phyloP scores from a whole-genome alignment of 2,113 vertebrate species.

The Scartelaos histophorus region DNA sequence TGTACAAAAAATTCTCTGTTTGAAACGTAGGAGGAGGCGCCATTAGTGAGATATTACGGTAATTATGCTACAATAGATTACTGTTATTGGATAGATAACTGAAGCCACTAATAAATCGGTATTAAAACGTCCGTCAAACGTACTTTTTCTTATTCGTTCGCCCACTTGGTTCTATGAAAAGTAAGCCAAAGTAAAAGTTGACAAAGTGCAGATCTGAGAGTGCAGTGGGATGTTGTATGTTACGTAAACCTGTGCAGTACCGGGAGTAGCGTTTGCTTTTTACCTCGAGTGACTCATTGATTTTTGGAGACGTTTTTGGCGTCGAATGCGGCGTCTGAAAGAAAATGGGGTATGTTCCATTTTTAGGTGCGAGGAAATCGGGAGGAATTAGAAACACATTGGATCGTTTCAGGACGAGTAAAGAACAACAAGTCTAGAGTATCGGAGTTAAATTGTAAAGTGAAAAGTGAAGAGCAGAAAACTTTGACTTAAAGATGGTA shows the following conservation, averaged over 20 bases:
- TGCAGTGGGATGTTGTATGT: neutral
- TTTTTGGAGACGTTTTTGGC: neutral
- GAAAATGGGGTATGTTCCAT: neutral
- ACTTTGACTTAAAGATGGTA: too few relatives aligned
- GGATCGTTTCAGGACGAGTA: neutral
- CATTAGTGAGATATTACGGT: neutral
- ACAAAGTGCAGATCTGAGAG: neutral
- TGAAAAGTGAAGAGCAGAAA: too few relatives aligned
- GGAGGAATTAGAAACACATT: neutral
- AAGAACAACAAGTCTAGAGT: too few relatives aligned
- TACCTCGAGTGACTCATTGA: neutral
- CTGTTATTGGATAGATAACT: neutral
- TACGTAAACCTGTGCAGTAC: neutral
- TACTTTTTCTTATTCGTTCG: neutral
- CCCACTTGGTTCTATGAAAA: neutral
- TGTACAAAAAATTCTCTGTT: neutral
- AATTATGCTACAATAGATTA: neutral
- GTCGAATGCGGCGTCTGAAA: neutral
- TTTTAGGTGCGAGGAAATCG: neutral
- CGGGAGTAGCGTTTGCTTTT: neutral
- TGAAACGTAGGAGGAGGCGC: neutral
- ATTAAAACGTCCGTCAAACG: neutral
- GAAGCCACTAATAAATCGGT: neutral
- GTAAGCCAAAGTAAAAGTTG: neutral
- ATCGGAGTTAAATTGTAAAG: too few relatives aligned